phyloP scores from a whole-genome alignment of 1,140 invertebrate genomes.

The Vanessa atalanta region DNA sequence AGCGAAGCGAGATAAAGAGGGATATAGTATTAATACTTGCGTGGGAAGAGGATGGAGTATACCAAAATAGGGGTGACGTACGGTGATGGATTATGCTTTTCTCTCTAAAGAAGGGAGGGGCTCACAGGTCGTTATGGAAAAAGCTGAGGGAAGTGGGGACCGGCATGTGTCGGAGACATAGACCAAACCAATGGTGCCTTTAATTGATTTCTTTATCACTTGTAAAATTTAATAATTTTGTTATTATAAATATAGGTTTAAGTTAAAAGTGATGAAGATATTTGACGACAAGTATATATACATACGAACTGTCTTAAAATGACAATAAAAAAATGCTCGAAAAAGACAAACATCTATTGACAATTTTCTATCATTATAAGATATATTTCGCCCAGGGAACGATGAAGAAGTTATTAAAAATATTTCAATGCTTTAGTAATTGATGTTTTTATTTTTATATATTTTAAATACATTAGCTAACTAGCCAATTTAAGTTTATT shows the following conservation, averaged over 20 bases:
- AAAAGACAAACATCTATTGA: no score
- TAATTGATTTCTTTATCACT: conserved; percentile 76
- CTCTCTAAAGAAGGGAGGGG: conserved; percentile 81
- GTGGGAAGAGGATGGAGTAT: conserved; percentile 60
- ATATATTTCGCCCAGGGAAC: no score
- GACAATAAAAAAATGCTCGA: no score
- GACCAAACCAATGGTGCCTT: conserved; percentile 65
- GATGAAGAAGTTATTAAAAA: no score
- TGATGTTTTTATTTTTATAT: no score
- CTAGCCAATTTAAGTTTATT: no score
- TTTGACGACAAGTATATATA: no score
- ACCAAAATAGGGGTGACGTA: conserved; percentile 82
- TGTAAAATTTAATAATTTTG: conserved; percentile 25
- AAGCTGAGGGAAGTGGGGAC: conserved; percentile 79
- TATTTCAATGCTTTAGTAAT: no score
- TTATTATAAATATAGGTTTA: neutral
- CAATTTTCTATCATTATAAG: no score
- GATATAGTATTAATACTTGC: conserved; percentile 43
- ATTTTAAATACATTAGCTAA: no score
- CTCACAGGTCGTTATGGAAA: conserved; percentile 82
- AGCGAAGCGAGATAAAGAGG: conserved; percentile 67
- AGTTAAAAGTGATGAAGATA: no score
- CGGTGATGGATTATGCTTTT: conserved; percentile 82
- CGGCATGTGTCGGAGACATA: conserved; percentile 76
- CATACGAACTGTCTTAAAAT: no score